Evolutionary conservation across 2,888 invertebrate species (phyloP).

Genomic region (Callimorpha dominula): DNA sequence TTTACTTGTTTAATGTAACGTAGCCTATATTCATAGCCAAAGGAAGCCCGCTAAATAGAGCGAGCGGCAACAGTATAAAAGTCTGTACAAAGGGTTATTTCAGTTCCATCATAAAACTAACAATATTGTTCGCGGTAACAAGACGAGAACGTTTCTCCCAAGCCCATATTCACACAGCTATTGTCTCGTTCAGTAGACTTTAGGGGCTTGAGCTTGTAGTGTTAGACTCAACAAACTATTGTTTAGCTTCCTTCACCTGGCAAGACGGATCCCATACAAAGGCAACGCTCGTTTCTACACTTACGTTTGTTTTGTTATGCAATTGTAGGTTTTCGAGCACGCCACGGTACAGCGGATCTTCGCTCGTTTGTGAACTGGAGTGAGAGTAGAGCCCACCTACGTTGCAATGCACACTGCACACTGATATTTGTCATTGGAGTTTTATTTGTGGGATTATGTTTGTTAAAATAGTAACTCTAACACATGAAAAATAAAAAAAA

Average conservation of each 20-base stretch:
- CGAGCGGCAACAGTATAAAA: slow-evolving; percentile 57
- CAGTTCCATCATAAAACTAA: slow-evolving; percentile 83
- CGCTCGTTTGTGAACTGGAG: slow-evolving; percentile 79
- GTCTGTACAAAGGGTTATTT: slow-evolving; percentile 75
- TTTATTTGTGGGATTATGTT: neutral
- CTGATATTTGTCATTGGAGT: slow-evolving; percentile 2
- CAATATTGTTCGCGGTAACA: slow-evolving; percentile 84
- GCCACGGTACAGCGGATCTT: slow-evolving; percentile 69
- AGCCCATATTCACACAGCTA: slow-evolving; percentile 80
- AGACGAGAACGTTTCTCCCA: slow-evolving; percentile 80
- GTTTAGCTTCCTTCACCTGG: slow-evolving; percentile 85
- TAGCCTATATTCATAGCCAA: slow-evolving; percentile 28
- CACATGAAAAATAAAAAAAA: neutral
- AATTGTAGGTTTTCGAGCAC: slow-evolving; percentile 81
- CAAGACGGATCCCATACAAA: slow-evolving; percentile 82
- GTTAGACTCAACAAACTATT: slow-evolving; percentile 78
- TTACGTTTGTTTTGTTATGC: slow-evolving; percentile 84
- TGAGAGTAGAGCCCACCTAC: slow-evolving; percentile 47
- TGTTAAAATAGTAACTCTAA: neutral
- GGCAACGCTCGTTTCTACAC: slow-evolving; percentile 78
- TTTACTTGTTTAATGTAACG: slow-evolving; percentile 34
- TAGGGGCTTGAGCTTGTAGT: slow-evolving; percentile 76
- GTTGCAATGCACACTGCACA: slow-evolving; percentile 20
- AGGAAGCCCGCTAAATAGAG: slow-evolving; percentile 39
- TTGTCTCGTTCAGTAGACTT: slow-evolving; percentile 83